phyloP scores from a whole-genome alignment of 37 sponge, comb jelly and placozoan genomes.

The Axinella damicornis region DNA sequence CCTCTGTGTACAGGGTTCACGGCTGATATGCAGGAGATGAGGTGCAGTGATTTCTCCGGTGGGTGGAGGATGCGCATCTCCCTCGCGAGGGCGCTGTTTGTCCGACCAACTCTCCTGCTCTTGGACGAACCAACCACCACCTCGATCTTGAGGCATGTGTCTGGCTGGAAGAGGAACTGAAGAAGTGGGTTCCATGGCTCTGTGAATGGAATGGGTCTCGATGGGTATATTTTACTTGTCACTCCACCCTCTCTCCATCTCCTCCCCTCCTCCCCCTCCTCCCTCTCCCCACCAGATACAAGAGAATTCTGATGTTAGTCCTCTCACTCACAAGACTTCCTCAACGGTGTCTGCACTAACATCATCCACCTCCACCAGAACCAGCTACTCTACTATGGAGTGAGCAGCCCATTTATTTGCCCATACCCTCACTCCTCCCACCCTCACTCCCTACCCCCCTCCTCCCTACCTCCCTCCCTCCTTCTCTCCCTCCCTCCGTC shows the following conservation, averaged over 20 bases:
- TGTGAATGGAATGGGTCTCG: too few relatives aligned
- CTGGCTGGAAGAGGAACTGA: constrained; percentile 93
- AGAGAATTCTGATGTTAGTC: constrained; percentile 87
- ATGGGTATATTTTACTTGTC: too few relatives aligned
- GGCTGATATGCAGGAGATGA: constrained; percentile 78
- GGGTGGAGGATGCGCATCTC: constrained; percentile 96
- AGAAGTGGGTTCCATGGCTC: constrained; percentile 50
- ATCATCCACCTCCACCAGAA: constrained; percentile 86
- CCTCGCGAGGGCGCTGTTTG: constrained; percentile 89
- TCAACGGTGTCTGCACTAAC: constrained; percentile 97
- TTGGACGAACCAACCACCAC: constrained; percentile 96
- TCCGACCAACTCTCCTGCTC: constrained; percentile 83
- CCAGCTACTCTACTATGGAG: constrained; percentile 76
- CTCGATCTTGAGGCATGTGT: constrained; percentile 98
- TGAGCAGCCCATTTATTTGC: too few relatives aligned
- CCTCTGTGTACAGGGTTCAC: constrained; percentile 46
- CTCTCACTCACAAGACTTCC: constrained; percentile 98
- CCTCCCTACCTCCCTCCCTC: too few relatives aligned
- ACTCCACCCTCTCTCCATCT: too few relatives aligned
- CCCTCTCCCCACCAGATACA: constrained; percentile 54
- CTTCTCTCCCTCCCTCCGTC: background rate
- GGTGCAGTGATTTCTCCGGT: constrained; percentile 89
- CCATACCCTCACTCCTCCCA: too few relatives aligned
- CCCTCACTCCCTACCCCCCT: too few relatives aligned
- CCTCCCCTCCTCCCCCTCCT: background rate